Evolutionary conservation across 2,888 invertebrate species (phyloP), one percentile per base, ranked within the genome.

Genomic region (Platycheirus rosarum): DNA sequence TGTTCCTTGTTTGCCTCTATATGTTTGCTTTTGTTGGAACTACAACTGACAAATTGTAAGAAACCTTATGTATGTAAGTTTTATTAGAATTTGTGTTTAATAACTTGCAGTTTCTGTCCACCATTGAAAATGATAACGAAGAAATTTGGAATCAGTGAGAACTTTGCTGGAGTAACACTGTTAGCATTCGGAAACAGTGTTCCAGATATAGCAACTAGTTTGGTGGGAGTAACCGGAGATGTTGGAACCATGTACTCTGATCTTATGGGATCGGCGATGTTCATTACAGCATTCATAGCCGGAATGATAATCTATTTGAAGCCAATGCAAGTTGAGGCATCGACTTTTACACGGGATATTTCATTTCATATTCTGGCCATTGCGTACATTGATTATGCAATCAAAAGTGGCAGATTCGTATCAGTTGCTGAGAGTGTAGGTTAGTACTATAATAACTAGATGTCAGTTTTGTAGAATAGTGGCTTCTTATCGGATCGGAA

Each of bases 111-210:
- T 82, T 92, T 93, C 84, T 92, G 92, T 76, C 92, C 93, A n/a
- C 89, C 92, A 1, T 85, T 93, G 8, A 89, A 91, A 51, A 89
- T 91, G 7, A 89, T 93, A 26, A 90, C 92, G 0, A 86, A 88
- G 55, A 86, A 90, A 0, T 85, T 92, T 46, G 88, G 88, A 23
- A 86, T 93, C 53, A 92, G 92, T 66, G 92, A 93, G 84, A 92
- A 91, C 85, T 90, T 93, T 32, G 92, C 93, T 7, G 94, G 94
- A 2, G 93, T 94, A 7, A 94, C 94, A n/a, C 91, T 94, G 85
- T 87, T 95, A 85, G 94, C 94, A 0, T 93, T 94, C 87, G 94
- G 94, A 16, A 95, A 95, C 87, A 94, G 94, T 44, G 93, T 94
- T 0, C 93, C 94, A 3, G 94, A 95, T 88, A 91, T 95, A 63